Percentiles rank a stretch among this genome's conserved stretches.
phyloP scores from a whole-genome alignment of 1,140 invertebrate genomes.

The Pachyrhynchus sulphureomaculatus region DNA sequence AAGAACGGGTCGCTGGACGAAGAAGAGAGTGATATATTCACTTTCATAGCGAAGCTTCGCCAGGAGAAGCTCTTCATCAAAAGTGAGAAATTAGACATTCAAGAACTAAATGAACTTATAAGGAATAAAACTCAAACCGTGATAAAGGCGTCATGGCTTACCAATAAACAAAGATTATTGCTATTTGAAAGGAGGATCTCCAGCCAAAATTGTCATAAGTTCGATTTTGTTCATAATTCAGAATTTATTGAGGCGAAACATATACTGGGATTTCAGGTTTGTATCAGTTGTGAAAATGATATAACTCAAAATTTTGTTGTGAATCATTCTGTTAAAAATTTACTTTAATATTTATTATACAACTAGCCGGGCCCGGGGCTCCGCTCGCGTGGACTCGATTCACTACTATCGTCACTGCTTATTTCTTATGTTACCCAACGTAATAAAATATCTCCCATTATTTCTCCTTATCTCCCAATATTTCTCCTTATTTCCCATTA shows the following conservation, averaged over 20 bases:
- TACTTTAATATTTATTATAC: too few species aligned
- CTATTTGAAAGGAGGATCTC: constrained; percentile 74
- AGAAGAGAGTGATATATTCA: constrained; percentile 59
- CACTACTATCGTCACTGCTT: too few species aligned
- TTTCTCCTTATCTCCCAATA: too few species aligned
- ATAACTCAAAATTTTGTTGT: too few species aligned
- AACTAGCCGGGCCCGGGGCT: too few species aligned
- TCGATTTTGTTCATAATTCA: constrained; percentile 75
- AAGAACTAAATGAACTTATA: constrained; percentile 72
- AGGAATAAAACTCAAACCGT: constrained; percentile 34
- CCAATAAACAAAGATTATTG: constrained; percentile 82
- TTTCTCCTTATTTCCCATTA: too few species aligned
- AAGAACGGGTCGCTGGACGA: constrained; percentile 39
- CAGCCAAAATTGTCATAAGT: constrained; percentile 73
- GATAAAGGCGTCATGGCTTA: constrained; percentile 71
- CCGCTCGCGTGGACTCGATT: too few species aligned
- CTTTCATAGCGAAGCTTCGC: constrained; percentile 68
- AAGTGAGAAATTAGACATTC: constrained; percentile 71
- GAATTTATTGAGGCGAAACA: constrained; percentile 89
- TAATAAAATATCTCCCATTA: too few species aligned
- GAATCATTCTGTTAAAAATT: too few species aligned
- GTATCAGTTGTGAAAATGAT: too few species aligned
- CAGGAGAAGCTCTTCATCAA: constrained; percentile 73
- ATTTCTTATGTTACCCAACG: too few species aligned
- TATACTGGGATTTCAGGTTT: constrained; percentile 74